Conservation (phyloP, 2,797 vertebrate species). For the Taeniopygia guttata region DNA sequence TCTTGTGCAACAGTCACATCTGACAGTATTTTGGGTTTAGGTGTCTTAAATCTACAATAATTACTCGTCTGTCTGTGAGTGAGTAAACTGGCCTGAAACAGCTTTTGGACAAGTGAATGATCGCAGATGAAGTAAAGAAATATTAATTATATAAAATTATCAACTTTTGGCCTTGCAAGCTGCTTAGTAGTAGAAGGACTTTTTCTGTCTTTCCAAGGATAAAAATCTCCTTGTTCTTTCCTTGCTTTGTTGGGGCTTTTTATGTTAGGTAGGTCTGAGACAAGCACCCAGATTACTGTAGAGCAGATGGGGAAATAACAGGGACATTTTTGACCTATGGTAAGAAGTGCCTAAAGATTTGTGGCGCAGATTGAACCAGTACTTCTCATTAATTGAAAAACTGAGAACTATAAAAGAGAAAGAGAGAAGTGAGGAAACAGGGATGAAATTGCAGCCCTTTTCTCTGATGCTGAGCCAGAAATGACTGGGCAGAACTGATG, state of each 20-base stretch:
- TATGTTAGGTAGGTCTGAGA: not conserved
- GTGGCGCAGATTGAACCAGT: not conserved
- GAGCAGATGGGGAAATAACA: not conserved
- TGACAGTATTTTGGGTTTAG: conserved; percentile 14
- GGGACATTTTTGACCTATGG: not conserved
- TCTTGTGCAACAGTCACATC: not conserved
- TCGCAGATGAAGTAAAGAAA: not conserved
- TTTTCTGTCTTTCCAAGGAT: not conserved
- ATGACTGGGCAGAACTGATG: not conserved
- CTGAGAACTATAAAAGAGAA: not conserved
- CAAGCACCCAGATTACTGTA: not conserved
- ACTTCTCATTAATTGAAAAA: not conserved
- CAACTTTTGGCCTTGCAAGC: not conserved
- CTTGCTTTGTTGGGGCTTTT: not conserved
- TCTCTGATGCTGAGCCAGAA: not conserved
- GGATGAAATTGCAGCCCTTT: not conserved
- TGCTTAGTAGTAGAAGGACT: not conserved
- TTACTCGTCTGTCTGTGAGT: not conserved
- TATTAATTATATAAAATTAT: not conserved
- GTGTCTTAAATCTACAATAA: conserved; percentile 1
- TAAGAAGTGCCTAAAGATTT: not conserved
- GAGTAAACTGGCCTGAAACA: not conserved
- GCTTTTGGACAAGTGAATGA: not conserved
- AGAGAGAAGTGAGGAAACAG: not conserved
- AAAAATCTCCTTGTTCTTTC: not conserved